Percentiles rank a stretch among this genome's conserved stretches.
Conservation (phyloP, 2,113 vertebrate species). For the Myotis lucifugus region DNA sequence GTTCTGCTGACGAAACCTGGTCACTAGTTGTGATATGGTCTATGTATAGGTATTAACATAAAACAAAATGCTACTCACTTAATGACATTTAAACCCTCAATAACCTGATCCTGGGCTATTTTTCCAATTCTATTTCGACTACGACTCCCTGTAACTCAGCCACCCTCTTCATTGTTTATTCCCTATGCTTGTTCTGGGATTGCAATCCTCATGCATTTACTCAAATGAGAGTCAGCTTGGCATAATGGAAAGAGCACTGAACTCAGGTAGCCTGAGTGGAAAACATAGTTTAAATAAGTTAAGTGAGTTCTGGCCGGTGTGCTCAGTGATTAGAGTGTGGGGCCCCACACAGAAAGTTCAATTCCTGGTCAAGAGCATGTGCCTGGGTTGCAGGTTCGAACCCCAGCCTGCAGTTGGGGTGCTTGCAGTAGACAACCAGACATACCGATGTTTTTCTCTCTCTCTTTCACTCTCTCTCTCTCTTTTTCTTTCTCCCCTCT, state of each 20-base stretch:
- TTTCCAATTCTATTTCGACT: neutral
- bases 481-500: no score
- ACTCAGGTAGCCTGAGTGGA: neutral
- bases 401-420: no score
- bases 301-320: neutral
- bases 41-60: neutral
- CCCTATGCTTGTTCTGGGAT: neutral
- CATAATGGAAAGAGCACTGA: neutral
- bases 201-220: neutral
- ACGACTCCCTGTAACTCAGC: neutral
- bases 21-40: neutral
- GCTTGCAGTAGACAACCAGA: no score
- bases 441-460: no score
- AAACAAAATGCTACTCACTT: neutral
- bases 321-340: no score
- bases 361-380: no score
- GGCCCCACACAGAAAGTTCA: no score
- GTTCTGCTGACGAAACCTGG: neutral
- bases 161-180: neutral
- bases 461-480: no score
- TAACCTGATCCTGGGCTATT: neutral
- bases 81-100: neutral
- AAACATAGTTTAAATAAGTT: conserved; percentile 16
- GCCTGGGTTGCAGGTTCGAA: no score
- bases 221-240: neutral